Percentiles rank a stretch among this genome's conserved stretches.
These are phyloP conservation scores for Desmophyllum pertusum DNA, from an alignment of 92 coral and sea anemone species.

Conservation along the genomic window DNA sequence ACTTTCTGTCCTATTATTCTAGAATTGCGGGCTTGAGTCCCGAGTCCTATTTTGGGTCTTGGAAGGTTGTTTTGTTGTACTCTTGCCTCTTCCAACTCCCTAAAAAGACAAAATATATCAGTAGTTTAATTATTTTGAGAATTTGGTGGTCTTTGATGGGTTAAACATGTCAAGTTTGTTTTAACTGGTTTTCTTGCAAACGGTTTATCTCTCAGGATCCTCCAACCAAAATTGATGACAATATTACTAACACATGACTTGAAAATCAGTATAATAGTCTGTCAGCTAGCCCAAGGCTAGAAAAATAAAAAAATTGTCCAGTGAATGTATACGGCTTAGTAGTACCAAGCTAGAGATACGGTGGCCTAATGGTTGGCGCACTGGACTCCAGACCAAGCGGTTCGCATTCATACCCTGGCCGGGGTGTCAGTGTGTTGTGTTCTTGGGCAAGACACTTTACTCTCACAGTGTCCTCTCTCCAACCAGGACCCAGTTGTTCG, in stretches of 20 bases:
- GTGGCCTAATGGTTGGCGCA: too few relatives aligned
- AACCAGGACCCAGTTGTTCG: too few relatives aligned
- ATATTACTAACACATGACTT: neutral
- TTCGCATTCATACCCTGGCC: too few relatives aligned
- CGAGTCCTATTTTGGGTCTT: conserved; percentile 55
- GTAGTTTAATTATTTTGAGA: neutral
- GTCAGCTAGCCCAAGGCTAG: neutral
- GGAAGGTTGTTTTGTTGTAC: conserved; percentile 68
- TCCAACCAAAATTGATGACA: neutral
- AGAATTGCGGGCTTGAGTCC: conserved; percentile 65
- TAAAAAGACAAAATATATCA: conserved; percentile 13
- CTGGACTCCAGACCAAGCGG: too few relatives aligned
- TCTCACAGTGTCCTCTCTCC: too few relatives aligned
- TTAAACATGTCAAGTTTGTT: too few relatives aligned
- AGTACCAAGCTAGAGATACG: too few relatives aligned
- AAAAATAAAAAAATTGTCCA: neutral
- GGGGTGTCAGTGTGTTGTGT: too few relatives aligned
- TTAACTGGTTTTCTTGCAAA: neutral
- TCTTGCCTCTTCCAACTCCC: conserved; percentile 77
- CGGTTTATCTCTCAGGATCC: neutral
- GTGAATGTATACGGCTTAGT: neutral
- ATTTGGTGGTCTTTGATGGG: neutral
- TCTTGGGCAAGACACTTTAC: too few relatives aligned
- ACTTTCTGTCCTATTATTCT: conserved; percentile 91
- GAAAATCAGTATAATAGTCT: too few relatives aligned